Conservation (phyloP, 2,797 vertebrate species). For the Sebastes hopkinsi region DNA sequence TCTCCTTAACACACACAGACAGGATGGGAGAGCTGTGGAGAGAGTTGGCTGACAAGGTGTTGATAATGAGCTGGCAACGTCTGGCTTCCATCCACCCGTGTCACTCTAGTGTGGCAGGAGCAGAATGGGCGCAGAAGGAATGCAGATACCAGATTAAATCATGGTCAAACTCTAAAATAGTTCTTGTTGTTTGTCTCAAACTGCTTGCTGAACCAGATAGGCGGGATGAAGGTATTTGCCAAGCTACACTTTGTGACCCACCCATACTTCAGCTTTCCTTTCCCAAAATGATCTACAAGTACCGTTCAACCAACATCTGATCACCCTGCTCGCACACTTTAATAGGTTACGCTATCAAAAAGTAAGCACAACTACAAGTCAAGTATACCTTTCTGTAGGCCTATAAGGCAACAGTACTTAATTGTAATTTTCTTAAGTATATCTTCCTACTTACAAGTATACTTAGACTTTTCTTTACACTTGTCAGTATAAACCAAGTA, state of each 20-base stretch:
- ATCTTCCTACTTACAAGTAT: no score
- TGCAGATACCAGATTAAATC: conserved; percentile 36
- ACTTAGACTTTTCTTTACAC: no score
- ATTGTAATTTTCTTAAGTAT: no score
- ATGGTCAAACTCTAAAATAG: conserved; percentile 24
- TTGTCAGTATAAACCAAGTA: no score
- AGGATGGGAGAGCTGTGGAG: conserved; percentile 36
- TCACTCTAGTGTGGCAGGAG: conserved; percentile 35
- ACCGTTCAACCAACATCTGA: neutral
- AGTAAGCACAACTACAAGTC: no score
- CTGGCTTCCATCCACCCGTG: conserved; percentile 56
- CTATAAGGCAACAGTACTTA: no score
- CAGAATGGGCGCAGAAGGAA: conserved; percentile 9
- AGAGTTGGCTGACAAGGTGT: conserved; percentile 55
- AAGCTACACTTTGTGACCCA: neutral
- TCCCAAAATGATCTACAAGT: neutral
- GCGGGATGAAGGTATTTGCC: neutral
- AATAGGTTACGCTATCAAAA: no score
- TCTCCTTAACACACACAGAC: conserved; percentile 1
- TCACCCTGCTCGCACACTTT: neutral
- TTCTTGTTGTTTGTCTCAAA: conserved; percentile 12
- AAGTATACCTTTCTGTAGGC: no score
- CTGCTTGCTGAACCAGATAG: conserved; percentile 30
- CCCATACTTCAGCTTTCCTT: neutral
- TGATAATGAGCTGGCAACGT: conserved; percentile 68